These are phyloP conservation scores for Hydraecia micacea DNA, from an alignment of 2,888 invertebrate species.

Conservation along the genomic window DNA sequence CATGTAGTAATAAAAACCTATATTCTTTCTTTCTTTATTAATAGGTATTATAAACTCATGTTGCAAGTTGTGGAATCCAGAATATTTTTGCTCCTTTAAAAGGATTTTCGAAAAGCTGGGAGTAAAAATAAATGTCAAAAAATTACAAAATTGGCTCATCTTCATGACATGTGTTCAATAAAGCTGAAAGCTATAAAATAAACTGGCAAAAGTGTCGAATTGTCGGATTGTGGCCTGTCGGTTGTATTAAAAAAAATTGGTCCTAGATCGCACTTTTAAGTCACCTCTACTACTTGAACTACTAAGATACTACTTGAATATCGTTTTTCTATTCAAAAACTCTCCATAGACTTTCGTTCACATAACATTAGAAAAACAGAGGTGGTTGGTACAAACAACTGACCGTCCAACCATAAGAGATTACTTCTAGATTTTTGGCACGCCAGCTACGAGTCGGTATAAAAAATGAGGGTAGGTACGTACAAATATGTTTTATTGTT, in stretches of 20 bases:
- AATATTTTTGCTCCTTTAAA: neutral
- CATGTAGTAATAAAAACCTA: neutral
- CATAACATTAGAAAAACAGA: slow-evolving; percentile 19
- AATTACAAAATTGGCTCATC: neutral
- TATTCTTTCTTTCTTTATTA: neutral
- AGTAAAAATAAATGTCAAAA: neutral
- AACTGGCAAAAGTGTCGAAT: neutral
- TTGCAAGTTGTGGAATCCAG: neutral
- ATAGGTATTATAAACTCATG: neutral
- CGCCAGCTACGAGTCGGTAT: slow-evolving; percentile 28
- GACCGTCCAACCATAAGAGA: slow-evolving; percentile 40
- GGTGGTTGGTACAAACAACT: slow-evolving; percentile 23
- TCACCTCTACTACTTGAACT: no score
- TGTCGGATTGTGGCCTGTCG: neutral
- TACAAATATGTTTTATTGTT: slow-evolving; percentile 54
- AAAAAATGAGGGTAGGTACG: slow-evolving; percentile 40
- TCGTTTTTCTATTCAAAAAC: neutral
- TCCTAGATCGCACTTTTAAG: neutral
- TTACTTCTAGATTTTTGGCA: slow-evolving; percentile 59
- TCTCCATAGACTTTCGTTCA: neutral
- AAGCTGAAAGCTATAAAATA: neutral
- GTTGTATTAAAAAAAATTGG: neutral
- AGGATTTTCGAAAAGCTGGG: neutral
- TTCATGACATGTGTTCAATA: neutral
- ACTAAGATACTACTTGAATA: neutral